Evolutionary conservation across 2,113 vertebrate genomes (phyloP).

Genomic region (Alosa alosa): DNA sequence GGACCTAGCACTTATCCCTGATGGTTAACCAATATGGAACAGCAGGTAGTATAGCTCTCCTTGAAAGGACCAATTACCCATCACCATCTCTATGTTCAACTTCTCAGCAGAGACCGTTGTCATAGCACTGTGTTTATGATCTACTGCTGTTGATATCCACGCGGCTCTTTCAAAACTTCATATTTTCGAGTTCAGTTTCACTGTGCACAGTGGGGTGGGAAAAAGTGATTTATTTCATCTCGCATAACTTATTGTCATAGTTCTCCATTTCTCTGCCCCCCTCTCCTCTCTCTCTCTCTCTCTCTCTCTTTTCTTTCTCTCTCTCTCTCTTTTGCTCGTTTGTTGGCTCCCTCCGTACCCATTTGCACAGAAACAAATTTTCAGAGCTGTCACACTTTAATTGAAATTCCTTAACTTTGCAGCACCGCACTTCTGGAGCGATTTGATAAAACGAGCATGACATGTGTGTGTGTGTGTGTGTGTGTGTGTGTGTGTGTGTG

Average conservation of each 20-base stretch:
- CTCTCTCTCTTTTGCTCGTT: constrained; percentile 19
- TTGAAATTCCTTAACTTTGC: constrained; percentile 70
- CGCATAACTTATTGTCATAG: constrained; percentile 30
- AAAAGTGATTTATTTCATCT: constrained; percentile 9
- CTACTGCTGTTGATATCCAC: constrained; percentile 43
- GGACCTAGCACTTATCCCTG: constrained; percentile 57
- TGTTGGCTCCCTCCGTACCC: background rate
- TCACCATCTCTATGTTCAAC: constrained; percentile 53
- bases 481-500: too few relatives aligned
- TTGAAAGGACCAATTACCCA: constrained; percentile 51
- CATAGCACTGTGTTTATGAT: constrained; percentile 50
- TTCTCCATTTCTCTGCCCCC: background rate
- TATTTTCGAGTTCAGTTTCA: constrained; percentile 27
- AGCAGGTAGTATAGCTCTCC: constrained; percentile 60
- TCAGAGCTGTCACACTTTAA: constrained; percentile 69
- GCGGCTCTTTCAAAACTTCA: constrained; percentile 33
- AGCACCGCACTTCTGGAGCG: constrained; percentile 58
- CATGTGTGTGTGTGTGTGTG: constrained; percentile 42
- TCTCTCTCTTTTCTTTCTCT: constrained; percentile 30
- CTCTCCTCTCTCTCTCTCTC: constrained; percentile 27
- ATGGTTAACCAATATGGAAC: constrained; percentile 57
- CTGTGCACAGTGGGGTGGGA: constrained; percentile 7
- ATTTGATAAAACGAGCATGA: constrained; percentile 65
- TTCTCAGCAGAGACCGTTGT: constrained; percentile 42
- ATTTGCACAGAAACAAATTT: constrained; percentile 59